phyloP scores from a whole-genome alignment of 2,797 vertebrate species.

The Benthosema pterotum region DNA sequence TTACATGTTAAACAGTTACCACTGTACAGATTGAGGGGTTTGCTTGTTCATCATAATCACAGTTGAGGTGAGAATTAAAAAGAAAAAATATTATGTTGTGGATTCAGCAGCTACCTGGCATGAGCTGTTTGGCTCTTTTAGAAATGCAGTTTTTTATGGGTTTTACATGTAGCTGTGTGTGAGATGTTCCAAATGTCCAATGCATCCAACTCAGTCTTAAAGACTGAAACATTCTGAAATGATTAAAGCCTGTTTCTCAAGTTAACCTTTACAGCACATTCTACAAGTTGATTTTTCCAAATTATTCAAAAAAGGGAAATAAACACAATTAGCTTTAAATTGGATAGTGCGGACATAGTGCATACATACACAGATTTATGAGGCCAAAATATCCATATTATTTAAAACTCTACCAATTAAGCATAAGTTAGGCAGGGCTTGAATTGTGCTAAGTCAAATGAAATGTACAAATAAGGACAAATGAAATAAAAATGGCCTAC shows the following conservation, averaged over 20 bases:
- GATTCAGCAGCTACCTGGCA: constrained; percentile 84
- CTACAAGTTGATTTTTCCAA: constrained; percentile 73
- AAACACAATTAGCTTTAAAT: constrained; percentile 49
- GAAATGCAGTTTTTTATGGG: constrained; percentile 54
- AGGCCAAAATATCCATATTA: constrained; percentile 57
- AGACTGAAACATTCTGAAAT: constrained; percentile 69
- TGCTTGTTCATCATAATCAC: constrained; percentile 77
- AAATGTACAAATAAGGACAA: constrained; percentile 75
- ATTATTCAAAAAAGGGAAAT: constrained; percentile 66
- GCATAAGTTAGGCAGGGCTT: constrained; percentile 62
- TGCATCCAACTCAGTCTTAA: constrained; percentile 55
- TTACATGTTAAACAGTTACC: constrained; percentile 89
- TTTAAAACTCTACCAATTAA: constrained; percentile 61
- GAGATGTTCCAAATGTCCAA: constrained; percentile 48
- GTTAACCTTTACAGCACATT: constrained; percentile 80
- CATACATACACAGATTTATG: constrained; percentile 74
- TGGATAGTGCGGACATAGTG: constrained; percentile 76
- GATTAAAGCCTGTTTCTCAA: constrained; percentile 78
- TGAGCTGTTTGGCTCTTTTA: constrained; percentile 67
- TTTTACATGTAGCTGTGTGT: constrained; percentile 62
- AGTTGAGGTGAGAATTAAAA: constrained; percentile 77
- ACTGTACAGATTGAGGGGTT: constrained; percentile 92
- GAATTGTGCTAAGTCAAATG: constrained; percentile 63
- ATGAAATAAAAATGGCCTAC: constrained; percentile 52
- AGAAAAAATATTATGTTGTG: constrained; percentile 77